These are phyloP conservation scores for Labrus mixtus DNA, from an alignment of 2,113 vertebrate genomes.

Conservation along the genomic window DNA sequence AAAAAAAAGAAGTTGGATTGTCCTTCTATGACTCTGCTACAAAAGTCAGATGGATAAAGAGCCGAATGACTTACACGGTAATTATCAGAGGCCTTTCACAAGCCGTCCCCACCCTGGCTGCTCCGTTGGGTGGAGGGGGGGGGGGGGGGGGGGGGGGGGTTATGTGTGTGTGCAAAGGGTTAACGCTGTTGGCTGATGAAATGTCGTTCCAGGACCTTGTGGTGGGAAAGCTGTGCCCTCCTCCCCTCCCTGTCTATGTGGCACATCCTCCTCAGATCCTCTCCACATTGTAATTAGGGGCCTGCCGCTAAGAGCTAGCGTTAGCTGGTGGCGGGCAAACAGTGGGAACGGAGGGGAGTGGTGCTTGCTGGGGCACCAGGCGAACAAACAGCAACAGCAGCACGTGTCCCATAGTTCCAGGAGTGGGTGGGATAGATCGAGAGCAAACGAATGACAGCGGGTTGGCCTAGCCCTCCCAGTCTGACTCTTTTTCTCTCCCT, in stretches of 20 bases:
- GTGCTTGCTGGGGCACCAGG: constrained; percentile 64
- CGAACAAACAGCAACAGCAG: constrained; percentile 74
- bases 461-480: constrained; percentile 62
- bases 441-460: constrained; percentile 59
- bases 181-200: constrained; percentile 77
- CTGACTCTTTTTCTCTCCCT: constrained; percentile 61
- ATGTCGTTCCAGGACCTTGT: constrained; percentile 78
- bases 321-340: constrained; percentile 67
- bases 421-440: constrained; percentile 79
- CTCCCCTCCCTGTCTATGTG: constrained; percentile 84
- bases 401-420: constrained; percentile 78
- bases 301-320: constrained; percentile 73
- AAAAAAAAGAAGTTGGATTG: constrained; percentile 9
- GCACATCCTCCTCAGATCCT: constrained; percentile 87
- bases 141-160: background rate
- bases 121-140: constrained; percentile 59
- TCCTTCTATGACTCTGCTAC: constrained; percentile 14
- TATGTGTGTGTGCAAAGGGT: constrained; percentile 52
- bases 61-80: constrained; percentile 32
- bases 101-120: constrained; percentile 61
- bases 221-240: constrained; percentile 84
- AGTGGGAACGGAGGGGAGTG: constrained; percentile 75
- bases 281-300: constrained; percentile 86
- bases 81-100: constrained; percentile 59
- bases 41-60: constrained; percentile 21